phyloP scores from a whole-genome alignment of 2,113 vertebrate genomes.

The Gadus macrocephalus region DNA sequence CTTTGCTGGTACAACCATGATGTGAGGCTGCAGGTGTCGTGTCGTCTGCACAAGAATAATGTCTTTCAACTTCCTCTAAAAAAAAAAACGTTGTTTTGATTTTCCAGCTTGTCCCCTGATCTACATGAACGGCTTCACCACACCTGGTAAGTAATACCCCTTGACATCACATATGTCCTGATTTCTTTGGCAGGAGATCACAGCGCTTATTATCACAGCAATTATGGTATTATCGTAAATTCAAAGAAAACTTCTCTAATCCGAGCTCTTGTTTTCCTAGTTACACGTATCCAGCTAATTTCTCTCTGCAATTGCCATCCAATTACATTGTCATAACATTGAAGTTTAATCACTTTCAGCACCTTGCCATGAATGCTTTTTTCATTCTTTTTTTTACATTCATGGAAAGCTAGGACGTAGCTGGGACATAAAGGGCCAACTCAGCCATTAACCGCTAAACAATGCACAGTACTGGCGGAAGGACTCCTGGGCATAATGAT shows the following conservation, averaged over 20 bases:
- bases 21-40: neutral
- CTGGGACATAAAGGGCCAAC: neutral
- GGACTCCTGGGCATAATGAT: neutral
- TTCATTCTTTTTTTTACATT: neutral
- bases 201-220: conserved; percentile 11
- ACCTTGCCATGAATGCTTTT: neutral
- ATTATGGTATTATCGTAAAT: neutral
- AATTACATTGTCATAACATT: too few relatives aligned
- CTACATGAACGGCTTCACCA: conserved; percentile 95
- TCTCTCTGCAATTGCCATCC: neutral
- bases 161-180: neutral
- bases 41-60: neutral
- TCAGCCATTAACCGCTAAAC: neutral
- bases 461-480: neutral
- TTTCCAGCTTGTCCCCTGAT: conserved; percentile 93
- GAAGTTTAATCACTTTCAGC: neutral
- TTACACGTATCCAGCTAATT: neutral
- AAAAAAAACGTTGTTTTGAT: neutral
- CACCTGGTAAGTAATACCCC: conserved; percentile 81
- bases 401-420: neutral
- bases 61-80: neutral
- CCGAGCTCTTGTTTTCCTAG: neutral
- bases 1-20: neutral
- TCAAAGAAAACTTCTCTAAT: neutral
- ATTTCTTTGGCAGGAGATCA: neutral